phyloP scores from a whole-genome alignment of 2,797 vertebrate genomes.

The Sebastes goodei region DNA sequence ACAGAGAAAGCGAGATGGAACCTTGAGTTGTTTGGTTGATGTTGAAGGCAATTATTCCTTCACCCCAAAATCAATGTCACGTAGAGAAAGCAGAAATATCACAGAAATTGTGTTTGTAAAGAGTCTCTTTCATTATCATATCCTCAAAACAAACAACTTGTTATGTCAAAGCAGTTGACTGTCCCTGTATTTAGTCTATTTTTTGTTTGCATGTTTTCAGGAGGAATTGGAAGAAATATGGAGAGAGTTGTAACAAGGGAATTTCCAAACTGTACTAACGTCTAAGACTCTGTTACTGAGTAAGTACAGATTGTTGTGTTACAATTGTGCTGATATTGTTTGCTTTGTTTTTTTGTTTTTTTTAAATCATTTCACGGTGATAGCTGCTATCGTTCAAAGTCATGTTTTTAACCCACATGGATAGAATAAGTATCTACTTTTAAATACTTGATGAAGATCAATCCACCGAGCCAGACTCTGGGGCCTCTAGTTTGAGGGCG shows the following conservation, averaged over 20 bases:
- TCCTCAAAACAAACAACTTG: neutral
- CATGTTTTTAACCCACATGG: slow-evolving; percentile 54
- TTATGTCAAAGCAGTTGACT: slow-evolving; percentile 6
- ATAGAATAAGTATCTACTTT: slow-evolving; percentile 59
- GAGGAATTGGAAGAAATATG: slow-evolving; percentile 89
- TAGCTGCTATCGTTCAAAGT: slow-evolving; percentile 56
- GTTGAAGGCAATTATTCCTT: slow-evolving; percentile 4
- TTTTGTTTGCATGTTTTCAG: slow-evolving; percentile 74
- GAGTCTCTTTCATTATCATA: neutral
- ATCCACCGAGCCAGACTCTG: slow-evolving; percentile 31
- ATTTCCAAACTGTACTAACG: slow-evolving; percentile 98
- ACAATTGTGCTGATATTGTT: slow-evolving; percentile 64
- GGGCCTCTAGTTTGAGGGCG: slow-evolving; percentile 43
- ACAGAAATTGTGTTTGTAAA: neutral
- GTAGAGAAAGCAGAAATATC: slow-evolving; percentile 6
- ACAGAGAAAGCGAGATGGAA: neutral
- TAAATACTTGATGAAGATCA: slow-evolving; percentile 36
- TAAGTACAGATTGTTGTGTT: slow-evolving; percentile 70
- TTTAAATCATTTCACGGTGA: slow-evolving; percentile 30
- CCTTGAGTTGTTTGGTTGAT: slow-evolving; percentile 5
- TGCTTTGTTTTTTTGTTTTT: slow-evolving; percentile 45
- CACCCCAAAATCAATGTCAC: neutral
- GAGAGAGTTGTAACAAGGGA: slow-evolving; percentile 92
- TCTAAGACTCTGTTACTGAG: slow-evolving; percentile 81
- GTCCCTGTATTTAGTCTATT: slow-evolving; percentile 26